A percentile compares a stretch with the other conserved stretches of the same genome.
Conservation (phyloP, 2,113 vertebrate genomes). For the Brevimyrus niger region DNA sequence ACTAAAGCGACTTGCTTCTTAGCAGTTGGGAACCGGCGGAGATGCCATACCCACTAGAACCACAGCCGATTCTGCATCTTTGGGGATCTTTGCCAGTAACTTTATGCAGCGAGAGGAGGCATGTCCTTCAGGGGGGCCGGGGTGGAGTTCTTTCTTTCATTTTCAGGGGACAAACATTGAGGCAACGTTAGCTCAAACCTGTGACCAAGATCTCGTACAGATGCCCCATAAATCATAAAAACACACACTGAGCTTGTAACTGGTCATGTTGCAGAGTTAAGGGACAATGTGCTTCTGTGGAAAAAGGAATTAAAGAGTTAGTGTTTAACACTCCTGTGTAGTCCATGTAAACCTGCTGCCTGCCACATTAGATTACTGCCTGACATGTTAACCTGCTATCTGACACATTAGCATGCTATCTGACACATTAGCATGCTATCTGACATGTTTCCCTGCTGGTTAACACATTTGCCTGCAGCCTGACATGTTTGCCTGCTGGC, state of each 20-base stretch:
- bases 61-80: constrained; percentile 90
- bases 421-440: background rate
- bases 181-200: background rate
- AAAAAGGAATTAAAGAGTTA: background rate
- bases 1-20: background rate
- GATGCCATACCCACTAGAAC: constrained; percentile 84
- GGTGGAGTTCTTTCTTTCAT: constrained; percentile 74
- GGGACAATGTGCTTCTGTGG: background rate
- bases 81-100: constrained; percentile 92
- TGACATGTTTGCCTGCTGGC: background rate
- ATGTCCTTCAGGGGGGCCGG: constrained; percentile 55
- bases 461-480: background rate
- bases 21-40: background rate
- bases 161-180: background rate
- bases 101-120: constrained; percentile 75
- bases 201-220: background rate
- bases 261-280: background rate
- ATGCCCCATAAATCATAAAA: background rate
- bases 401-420: background rate
- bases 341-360: background rate
- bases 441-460: too few species aligned
- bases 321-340: background rate
- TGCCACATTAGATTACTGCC: background rate
- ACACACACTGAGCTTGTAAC: background rate
- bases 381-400: background rate